Conservation (phyloP, 2,888 invertebrate species). For the Harpalus rubripes region DNA sequence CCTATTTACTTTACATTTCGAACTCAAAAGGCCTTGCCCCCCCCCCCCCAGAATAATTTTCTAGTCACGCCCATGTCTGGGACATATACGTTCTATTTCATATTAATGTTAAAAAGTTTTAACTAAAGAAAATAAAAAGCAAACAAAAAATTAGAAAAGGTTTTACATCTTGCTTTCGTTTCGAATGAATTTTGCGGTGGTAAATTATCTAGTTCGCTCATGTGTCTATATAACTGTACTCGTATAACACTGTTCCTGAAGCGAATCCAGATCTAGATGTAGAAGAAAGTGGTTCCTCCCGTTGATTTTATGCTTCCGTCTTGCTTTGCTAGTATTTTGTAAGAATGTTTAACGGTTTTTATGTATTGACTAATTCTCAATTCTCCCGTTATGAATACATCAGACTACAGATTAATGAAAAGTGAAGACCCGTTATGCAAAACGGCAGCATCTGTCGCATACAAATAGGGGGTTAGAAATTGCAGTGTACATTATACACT, state of each 20-base stretch:
- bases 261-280: constrained; percentile 1
- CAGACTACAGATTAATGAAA: constrained; percentile 45
- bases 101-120: too few species aligned
- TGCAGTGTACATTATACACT: constrained; percentile 49
- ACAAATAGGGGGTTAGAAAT: constrained; percentile 52
- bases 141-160: too few species aligned
- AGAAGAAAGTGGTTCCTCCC: neutral
- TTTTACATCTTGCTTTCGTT: too few species aligned
- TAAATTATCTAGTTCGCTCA: too few species aligned
- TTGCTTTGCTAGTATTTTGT: neutral
- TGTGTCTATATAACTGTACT: too few species aligned
- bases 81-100: too few species aligned
- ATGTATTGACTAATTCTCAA: constrained; percentile 42
- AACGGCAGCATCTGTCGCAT: constrained; percentile 57
- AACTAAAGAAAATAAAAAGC: too few species aligned
- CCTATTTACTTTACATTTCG: too few species aligned
- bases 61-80: too few species aligned
- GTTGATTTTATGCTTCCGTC: neutral
- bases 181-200: too few species aligned
- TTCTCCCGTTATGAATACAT: constrained; percentile 53
- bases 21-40: too few species aligned
- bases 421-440: constrained; percentile 60
- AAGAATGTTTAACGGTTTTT: constrained; percentile 22
- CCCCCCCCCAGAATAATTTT: too few species aligned
- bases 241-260: neutral